These are phyloP conservation scores for Mirounga angustirostris DNA, from an alignment of 2,113 vertebrate genomes.

Conservation along the genomic window DNA sequence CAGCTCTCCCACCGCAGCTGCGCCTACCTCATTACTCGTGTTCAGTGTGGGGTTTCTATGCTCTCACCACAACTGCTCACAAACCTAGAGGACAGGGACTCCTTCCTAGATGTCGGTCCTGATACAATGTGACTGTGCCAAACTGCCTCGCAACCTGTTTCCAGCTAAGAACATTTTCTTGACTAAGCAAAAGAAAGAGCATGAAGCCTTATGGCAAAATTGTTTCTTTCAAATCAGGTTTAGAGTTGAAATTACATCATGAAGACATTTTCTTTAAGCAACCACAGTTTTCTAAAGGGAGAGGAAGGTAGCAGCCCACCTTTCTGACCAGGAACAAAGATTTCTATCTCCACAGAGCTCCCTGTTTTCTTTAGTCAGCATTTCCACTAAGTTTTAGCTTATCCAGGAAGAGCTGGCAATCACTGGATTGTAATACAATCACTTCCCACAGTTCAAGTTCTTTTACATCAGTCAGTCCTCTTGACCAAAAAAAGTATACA, in stretches of 20 bases:
- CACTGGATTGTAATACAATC: neutral
- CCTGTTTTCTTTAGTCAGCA: neutral
- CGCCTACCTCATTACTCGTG: neutral
- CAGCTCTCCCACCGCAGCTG: neutral
- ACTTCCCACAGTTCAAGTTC: neutral
- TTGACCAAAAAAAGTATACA: conserved; percentile 48
- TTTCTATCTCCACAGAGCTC: neutral
- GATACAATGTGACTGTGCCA: neutral
- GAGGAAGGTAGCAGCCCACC: conserved; percentile 6
- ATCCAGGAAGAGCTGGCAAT: neutral
- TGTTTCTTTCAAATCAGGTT: conserved; percentile 33
- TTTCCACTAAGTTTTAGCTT: neutral
- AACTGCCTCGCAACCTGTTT: neutral
- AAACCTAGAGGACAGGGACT: neutral
- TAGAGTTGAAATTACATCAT: conserved; percentile 3
- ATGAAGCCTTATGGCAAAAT: conserved; percentile 29
- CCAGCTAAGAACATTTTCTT: conserved; percentile 7
- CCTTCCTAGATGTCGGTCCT: neutral
- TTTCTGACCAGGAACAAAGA: neutral
- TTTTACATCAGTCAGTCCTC: neutral
- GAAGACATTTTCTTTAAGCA: conserved; percentile 37
- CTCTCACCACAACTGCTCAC: neutral
- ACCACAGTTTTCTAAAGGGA: conserved; percentile 51
- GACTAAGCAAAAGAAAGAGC: conserved; percentile 56
- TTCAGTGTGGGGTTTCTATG: neutral